phyloP scores from a whole-genome alignment of 2,797 vertebrate species.

The Coregonus sp. region DNA sequence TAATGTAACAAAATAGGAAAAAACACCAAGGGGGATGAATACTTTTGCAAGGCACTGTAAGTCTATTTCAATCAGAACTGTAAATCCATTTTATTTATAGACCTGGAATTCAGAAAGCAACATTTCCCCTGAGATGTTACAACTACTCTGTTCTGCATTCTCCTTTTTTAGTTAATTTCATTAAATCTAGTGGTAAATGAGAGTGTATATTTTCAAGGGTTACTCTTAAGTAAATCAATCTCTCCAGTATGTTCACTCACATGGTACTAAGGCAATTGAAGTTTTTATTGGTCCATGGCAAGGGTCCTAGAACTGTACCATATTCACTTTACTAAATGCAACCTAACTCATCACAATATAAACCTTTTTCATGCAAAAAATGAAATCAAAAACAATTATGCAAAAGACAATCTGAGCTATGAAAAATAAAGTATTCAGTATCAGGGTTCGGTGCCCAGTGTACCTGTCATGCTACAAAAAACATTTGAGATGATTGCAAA shows the following conservation, averaged over 20 bases:
- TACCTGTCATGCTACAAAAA: not conserved
- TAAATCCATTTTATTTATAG: conserved; percentile 23
- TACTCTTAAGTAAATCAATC: conserved; percentile 23
- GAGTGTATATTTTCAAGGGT: conserved; percentile 25
- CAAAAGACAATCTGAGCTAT: not conserved
- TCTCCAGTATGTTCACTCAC: conserved; percentile 10
- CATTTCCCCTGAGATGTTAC: not conserved
- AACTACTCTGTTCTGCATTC: not conserved
- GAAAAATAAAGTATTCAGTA: not conserved
- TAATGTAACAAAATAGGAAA: too few species aligned
- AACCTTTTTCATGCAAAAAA: conserved; percentile 12
- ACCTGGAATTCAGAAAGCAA: not conserved
- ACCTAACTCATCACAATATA: conserved; percentile 9
- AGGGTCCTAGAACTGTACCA: conserved; percentile 16
- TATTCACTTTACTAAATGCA: conserved; percentile 18
- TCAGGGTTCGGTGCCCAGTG: not conserved
- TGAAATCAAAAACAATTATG: conserved; percentile 5
- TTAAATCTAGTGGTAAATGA: conserved; percentile 30
- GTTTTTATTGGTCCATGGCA: conserved; percentile 29
- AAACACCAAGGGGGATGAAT: too few species aligned
- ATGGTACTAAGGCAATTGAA: conserved; percentile 1
- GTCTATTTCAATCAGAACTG: conserved; percentile 34
- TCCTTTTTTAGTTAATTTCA: conserved; percentile 24
- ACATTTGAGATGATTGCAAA: not conserved
- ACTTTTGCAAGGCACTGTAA: too few species aligned